Evolutionary conservation across 2,888 invertebrate species (phyloP).

Genomic region (Mesorhabditis belari): DNA sequence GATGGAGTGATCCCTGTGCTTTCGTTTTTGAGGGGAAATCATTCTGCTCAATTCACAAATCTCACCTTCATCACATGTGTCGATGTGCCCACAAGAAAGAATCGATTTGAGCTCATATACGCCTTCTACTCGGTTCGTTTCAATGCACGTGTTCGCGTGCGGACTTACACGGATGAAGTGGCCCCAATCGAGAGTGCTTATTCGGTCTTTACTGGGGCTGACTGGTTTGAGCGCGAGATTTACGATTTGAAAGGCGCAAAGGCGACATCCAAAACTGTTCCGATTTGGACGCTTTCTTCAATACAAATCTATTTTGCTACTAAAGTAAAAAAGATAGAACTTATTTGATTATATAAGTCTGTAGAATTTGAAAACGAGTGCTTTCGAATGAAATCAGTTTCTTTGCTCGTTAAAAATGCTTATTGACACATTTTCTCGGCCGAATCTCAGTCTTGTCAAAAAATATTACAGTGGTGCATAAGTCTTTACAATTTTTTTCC

Average conservation of each 20-base stretch:
- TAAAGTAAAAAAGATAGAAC: too few relatives aligned
- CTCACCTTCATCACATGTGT: conserved; percentile 84
- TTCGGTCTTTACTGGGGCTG: conserved; percentile 65
- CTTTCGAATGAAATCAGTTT: too few relatives aligned
- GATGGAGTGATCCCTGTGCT: conserved; percentile 87
- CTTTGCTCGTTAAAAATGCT: too few relatives aligned
- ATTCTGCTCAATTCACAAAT: conserved; percentile 83
- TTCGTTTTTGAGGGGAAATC: conserved; percentile 80
- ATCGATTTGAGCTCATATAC: conserved; percentile 86
- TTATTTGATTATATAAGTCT: too few relatives aligned
- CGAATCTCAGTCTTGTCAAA: too few relatives aligned
- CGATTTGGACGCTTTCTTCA: too few relatives aligned
- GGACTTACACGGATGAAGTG: conserved; percentile 90
- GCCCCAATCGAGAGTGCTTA: conserved; percentile 49
- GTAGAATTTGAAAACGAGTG: too few relatives aligned
- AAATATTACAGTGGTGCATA: too few relatives aligned
- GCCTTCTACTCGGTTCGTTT: conserved; percentile 82
- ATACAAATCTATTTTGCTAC: too few relatives aligned
- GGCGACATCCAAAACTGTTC: too few relatives aligned
- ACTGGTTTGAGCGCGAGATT: conserved; percentile 70
- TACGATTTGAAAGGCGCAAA: conserved; percentile 99
- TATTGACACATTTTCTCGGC: too few relatives aligned
- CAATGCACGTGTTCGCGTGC: conserved; percentile 86
- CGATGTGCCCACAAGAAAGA: conserved; percentile 80
- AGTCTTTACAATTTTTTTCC: too few relatives aligned